These are phyloP conservation scores for Amazona vittata DNA, from an alignment of 2,113 vertebrate species.

Conservation along the genomic window DNA sequence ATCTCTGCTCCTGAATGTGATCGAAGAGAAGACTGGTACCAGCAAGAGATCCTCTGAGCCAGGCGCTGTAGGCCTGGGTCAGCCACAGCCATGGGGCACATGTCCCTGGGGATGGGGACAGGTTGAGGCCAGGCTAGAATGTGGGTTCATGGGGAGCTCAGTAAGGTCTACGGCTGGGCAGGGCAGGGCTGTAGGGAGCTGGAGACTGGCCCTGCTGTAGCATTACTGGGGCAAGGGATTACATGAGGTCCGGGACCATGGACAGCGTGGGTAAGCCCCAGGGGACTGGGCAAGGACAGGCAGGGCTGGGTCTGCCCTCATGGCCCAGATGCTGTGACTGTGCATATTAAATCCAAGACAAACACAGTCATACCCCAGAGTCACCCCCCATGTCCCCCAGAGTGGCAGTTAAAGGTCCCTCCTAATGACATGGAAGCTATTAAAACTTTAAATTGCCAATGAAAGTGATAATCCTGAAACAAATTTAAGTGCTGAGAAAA, in stretches of 20 bases:
- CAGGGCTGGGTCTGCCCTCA: not conserved
- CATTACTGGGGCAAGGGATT: not conserved
- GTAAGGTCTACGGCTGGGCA: not conserved
- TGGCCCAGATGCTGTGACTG: no score
- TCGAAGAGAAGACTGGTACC: not conserved
- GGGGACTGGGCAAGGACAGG: not conserved
- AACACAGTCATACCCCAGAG: not conserved
- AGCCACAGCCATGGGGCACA: not conserved
- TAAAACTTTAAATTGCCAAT: not conserved
- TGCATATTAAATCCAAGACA: not conserved
- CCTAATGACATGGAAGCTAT: not conserved
- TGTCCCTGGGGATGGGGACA: not conserved
- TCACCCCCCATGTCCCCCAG: not conserved
- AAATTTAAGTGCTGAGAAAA: not conserved
- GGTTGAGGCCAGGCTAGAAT: rapidly evolving
- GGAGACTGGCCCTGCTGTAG: rapidly evolving
- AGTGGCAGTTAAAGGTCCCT: not conserved
- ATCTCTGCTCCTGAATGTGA: rapidly evolving
- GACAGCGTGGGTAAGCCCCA: not conserved
- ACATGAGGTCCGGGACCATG: no score
- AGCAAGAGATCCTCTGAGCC: not conserved
- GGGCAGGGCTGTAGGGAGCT: not conserved
- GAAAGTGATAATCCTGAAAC: not conserved
- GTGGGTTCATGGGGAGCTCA: rapidly evolving
- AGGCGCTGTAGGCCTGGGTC: rapidly evolving